Evolutionary conservation across 2,888 invertebrate species (phyloP).

Genomic region (Mythimna loreyi): DNA sequence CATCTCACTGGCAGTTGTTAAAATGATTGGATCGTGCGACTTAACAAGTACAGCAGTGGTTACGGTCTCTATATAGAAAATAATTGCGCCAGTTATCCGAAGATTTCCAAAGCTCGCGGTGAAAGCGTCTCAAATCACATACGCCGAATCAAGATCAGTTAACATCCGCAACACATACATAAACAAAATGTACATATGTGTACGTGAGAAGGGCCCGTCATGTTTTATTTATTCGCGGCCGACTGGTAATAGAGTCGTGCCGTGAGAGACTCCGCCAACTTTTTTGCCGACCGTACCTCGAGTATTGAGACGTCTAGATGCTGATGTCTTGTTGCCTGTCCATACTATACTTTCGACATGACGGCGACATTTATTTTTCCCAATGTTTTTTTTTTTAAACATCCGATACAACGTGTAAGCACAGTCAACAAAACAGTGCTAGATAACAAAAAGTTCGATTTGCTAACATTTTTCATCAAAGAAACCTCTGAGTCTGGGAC

Average conservation of each 20-base stretch:
- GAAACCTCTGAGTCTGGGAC: constrained; percentile 72
- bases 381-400: constrained; percentile 73
- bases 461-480: constrained; percentile 79
- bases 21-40: constrained; percentile 48
- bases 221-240: constrained; percentile 90
- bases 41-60: constrained; percentile 53
- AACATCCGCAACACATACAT: constrained; percentile 83
- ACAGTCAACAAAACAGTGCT: constrained; percentile 58
- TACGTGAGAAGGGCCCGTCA: constrained; percentile 90
- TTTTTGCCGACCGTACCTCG: constrained; percentile 86
- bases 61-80: constrained; percentile 62
- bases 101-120: constrained; percentile 70
- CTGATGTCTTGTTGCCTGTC: constrained; percentile 89
- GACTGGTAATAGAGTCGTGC: constrained; percentile 90
- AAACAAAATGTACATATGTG: constrained; percentile 80
- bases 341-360: constrained; percentile 85
- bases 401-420: constrained; percentile 58
- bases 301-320: constrained; percentile 90
- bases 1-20: constrained; percentile 35
- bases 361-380: constrained; percentile 84
- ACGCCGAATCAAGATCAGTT: constrained; percentile 86
- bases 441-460: constrained; percentile 67
- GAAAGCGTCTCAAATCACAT: constrained; percentile 87
- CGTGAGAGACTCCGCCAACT: constrained; percentile 88
- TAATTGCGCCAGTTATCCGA: constrained; percentile 68